Base-by-base conservation (phyloP, 1,140 invertebrate genomes). In the Penaeus chinensis region DNA sequence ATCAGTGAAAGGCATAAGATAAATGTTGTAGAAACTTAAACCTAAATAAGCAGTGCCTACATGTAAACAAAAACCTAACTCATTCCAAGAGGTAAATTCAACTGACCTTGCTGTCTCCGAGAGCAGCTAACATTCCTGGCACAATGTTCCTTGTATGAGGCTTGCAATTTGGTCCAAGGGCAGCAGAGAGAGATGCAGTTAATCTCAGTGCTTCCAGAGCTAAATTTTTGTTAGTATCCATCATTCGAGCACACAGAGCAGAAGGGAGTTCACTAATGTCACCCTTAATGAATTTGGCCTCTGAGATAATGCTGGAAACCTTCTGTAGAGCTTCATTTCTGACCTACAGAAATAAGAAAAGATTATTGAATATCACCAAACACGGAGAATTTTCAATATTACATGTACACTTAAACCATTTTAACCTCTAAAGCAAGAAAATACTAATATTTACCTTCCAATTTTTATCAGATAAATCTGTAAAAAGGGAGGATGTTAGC, bases 181-280 rank as follows among this genome's bases (percentile, higher is more conserved):
- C 95, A 8, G 93, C 94, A 0, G 95, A 96, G 24, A 99, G 93
- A 62, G 93, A 93, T 91, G 97, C 95, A 91, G 96, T 97, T 82
- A 98, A 95, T 65, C 94, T 94, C 27, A 98, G 92, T 0, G 97
- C 94, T 32, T 95, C 95, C 90, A 96, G 95, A 2, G 96, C 96
- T 89, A 99, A 94, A 92, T 97, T 98, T 60, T 96, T 97, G 92
- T 99, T 99, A 54, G 96, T 97, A 91, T 99, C 98, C 0, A 95
- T 92, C 7, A 98, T 92, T 37, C 97, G 93, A 3, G 94, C 93
- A 11, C 95, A 94, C 27, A 99, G 92, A 7, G 95, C 95, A 85
- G 95, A 94, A 0, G 96, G 96, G 13, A 98, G 92, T 91, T 97
- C 96, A 0, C 97, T 97, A 37, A 99, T 94, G 79, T 95, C 95